These are phyloP conservation scores for Schizotus pectinicornis DNA, from an alignment of 2,888 invertebrate species.

Conservation along the genomic window DNA sequence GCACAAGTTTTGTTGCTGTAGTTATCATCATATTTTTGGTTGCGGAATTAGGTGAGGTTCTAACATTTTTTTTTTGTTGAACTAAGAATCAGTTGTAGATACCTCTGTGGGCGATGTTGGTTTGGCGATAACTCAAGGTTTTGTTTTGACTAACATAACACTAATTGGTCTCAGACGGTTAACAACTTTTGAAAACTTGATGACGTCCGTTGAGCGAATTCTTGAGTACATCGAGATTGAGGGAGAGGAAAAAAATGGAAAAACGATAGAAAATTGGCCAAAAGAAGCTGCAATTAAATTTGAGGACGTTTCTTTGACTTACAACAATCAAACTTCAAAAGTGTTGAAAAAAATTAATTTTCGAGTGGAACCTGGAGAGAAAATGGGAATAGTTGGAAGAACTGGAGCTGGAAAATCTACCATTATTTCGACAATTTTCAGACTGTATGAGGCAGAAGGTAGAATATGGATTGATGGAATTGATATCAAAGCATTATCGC, in stretches of 20 bases:
- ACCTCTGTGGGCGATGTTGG: constrained; percentile 74
- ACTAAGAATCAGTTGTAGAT: constrained; percentile 44
- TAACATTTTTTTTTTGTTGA: not conserved
- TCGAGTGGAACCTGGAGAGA: constrained; percentile 69
- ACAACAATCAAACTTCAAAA: constrained; percentile 70
- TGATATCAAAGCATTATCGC: constrained; percentile 70
- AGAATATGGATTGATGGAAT: constrained; percentile 78
- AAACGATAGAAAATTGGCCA: constrained; percentile 69
- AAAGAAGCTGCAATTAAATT: constrained; percentile 72
- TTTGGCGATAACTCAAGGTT: constrained; percentile 80
- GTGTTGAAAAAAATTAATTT: constrained; percentile 76
- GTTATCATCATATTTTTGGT: constrained; percentile 49
- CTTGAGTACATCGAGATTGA: constrained; percentile 57
- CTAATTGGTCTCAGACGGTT: constrained; percentile 76
- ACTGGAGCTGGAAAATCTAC: constrained; percentile 85
- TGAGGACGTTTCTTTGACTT: constrained; percentile 71
- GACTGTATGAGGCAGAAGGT: constrained; percentile 78
- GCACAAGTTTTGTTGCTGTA: constrained; percentile 16
- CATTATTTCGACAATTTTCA: constrained; percentile 76
- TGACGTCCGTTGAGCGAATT: constrained; percentile 88
- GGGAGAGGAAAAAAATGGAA: constrained; percentile 48
- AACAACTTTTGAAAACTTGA: constrained; percentile 77
- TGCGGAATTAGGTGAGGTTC: constrained; percentile 75
- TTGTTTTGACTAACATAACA: constrained; percentile 72
- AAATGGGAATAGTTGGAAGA: constrained; percentile 79